Base-by-base conservation (phyloP, 2,888 invertebrate species). In the Taenaris catops region DNA sequence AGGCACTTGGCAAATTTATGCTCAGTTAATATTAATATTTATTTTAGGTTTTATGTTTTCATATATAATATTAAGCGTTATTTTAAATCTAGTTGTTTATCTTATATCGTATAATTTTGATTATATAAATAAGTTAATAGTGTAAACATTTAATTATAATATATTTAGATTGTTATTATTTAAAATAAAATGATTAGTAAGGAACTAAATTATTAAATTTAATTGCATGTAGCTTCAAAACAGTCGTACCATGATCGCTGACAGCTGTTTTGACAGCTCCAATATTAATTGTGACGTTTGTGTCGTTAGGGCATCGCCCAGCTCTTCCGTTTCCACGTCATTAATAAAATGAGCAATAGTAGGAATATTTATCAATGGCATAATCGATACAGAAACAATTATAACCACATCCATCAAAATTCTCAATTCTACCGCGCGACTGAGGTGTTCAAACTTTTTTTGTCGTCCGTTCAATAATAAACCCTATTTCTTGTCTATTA, bases 341-440 rank as follows among this genome's bases (percentile, higher is more conserved):
- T 86, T 84, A 81, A 84, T 83, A 86, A 84, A 83, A 83, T 83
- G 83, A 83, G 83, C 74, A 79, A 84, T 84, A 76, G 83, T 78
- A 74, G 75, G 74, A 83, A 80, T 84, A 80, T 84, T 81, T 83
- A 84, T 84, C 84, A 84, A 83, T 84, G 84, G 81, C 84, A 86
- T 86, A 84, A 86, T 86, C 86, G 84, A 86, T 84, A 84, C 81
- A 78, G 80, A 83, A 86, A 86, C 84, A 86, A 86, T 86, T 86
- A 86, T 84, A 86, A 86, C 74, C 72, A 71, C 83, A 86, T 86
- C 74, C 74, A 86, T 86, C 86, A 84, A 83, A 76, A 81, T 78
- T 74, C 71, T 78, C 68, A 73, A 75, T 71, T 75, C 62, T 55
- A 58, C 54, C 68, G 57, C 53, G 58, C 58, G 55, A 51, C 58